These are phyloP conservation scores for Hipposideros larvatus DNA, from an alignment of 2,797 vertebrate species.

Conservation along the genomic window DNA sequence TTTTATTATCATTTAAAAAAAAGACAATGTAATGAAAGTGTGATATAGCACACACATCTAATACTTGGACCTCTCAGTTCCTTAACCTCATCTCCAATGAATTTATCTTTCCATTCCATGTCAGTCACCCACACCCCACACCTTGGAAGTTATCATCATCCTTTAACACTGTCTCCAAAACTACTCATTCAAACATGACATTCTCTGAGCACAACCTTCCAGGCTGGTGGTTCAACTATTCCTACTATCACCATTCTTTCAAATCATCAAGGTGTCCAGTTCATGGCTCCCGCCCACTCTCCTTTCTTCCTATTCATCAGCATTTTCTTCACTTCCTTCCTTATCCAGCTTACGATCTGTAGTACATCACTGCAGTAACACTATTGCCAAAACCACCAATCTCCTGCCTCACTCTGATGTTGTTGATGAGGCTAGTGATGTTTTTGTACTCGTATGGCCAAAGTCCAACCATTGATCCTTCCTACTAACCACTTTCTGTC, in stretches of 20 bases:
- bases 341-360: not conserved
- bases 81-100: slow-evolving; percentile 6
- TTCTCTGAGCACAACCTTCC: slow-evolving; percentile 13
- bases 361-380: not conserved
- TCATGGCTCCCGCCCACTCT: slow-evolving; percentile 14
- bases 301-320: not conserved
- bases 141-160: not conserved
- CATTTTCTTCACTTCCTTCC: slow-evolving; percentile 33
- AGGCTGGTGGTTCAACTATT: slow-evolving; percentile 31
- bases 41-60: not conserved
- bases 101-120: not conserved
- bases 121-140: not conserved
- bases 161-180: slow-evolving; percentile 42
- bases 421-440: not conserved
- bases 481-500: not conserved
- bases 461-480: slow-evolving; percentile 35
- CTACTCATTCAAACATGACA: slow-evolving; percentile 26
- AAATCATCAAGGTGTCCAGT: slow-evolving; percentile 22
- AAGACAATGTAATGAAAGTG: slow-evolving; percentile 37
- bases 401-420: not conserved
- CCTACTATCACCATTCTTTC: not conserved
- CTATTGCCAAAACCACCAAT: slow-evolving; percentile 11
- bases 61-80: slow-evolving; percentile 19
- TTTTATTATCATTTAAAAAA: slow-evolving; percentile 50
- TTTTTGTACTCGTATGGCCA: not conserved